Conservation (phyloP, 2,113 vertebrate species). For the Sylvietta virens region DNA sequence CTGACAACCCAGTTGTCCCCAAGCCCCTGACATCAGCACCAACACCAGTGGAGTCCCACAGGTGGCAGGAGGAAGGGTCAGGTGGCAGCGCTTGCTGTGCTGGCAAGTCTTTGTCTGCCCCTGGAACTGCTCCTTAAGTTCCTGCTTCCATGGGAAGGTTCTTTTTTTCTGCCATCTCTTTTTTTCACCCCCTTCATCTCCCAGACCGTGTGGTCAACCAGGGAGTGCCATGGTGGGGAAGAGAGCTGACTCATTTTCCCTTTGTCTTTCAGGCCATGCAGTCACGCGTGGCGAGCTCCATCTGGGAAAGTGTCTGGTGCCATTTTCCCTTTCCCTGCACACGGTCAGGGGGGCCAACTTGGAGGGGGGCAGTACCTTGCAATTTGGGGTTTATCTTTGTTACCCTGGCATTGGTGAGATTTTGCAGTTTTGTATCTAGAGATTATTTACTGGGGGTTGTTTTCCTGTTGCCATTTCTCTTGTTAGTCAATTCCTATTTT, state of each 20-base stretch:
- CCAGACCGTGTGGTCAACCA: fast-evolving
- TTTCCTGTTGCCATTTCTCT: not conserved
- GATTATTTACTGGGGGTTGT: not conserved
- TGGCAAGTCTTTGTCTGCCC: no score
- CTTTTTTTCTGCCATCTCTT: not conserved
- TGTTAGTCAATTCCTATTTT: not conserved
- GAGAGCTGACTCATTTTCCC: not conserved
- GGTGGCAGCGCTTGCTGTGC: fast-evolving
- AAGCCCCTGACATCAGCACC: fast-evolving
- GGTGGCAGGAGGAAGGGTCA: not conserved
- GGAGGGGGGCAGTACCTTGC: fast-evolving
- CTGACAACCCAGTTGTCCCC: fast-evolving
- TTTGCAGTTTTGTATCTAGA: not conserved
- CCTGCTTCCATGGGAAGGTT: not conserved
- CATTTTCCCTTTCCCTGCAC: not conserved
- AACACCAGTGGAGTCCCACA: fast-evolving
- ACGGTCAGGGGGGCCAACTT: fast-evolving
- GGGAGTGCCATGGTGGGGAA: fast-evolving
- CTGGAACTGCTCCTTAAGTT: not conserved
- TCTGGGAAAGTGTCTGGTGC: not conserved
- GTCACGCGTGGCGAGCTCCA: fast-evolving
- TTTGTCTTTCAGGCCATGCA: not conserved
- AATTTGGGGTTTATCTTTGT: not conserved
- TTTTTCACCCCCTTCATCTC: not conserved
- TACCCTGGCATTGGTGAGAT: not conserved